Evolutionary conservation across 2,888 invertebrate genomes (phyloP).

Genomic region (Geophilus truncorum): DNA sequence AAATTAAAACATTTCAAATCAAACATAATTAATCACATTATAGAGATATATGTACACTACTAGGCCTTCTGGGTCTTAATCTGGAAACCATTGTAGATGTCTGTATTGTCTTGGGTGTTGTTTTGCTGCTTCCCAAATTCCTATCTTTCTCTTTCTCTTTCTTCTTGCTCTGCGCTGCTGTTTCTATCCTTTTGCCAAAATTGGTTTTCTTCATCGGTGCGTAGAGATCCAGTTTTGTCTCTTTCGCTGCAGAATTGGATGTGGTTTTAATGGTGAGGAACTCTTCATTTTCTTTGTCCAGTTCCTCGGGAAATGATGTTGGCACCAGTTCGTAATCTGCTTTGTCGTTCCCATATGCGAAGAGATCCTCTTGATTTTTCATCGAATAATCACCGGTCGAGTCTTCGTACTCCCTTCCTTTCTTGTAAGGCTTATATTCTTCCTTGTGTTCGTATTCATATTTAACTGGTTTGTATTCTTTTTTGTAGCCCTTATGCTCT

Average conservation of each 20-base stretch:
- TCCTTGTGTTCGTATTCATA: too few species aligned
- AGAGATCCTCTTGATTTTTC: background rate
- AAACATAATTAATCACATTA: background rate
- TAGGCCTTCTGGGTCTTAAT: background rate
- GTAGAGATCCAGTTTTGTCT: background rate
- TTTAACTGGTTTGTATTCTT: constrained; percentile 3
- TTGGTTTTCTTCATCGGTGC: constrained; percentile 14
- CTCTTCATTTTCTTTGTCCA: background rate
- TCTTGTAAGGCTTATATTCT: background rate
- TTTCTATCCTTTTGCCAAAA: background rate
- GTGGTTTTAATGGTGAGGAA: background rate
- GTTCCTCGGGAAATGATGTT: background rate
- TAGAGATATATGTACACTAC: background rate
- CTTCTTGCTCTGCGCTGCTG: background rate
- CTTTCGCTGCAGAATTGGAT: background rate
- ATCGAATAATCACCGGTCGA: background rate
- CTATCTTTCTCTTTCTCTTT: background rate
- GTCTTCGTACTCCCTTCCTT: background rate
- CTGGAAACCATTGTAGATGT: background rate
- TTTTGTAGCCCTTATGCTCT: background rate
- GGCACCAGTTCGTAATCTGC: background rate
- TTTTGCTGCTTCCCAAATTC: background rate
- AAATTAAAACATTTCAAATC: background rate
- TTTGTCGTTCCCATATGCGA: background rate
- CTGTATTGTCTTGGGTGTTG: background rate